Base-by-base conservation (phyloP, 2,888 invertebrate genomes). In the Myopa testacea region DNA sequence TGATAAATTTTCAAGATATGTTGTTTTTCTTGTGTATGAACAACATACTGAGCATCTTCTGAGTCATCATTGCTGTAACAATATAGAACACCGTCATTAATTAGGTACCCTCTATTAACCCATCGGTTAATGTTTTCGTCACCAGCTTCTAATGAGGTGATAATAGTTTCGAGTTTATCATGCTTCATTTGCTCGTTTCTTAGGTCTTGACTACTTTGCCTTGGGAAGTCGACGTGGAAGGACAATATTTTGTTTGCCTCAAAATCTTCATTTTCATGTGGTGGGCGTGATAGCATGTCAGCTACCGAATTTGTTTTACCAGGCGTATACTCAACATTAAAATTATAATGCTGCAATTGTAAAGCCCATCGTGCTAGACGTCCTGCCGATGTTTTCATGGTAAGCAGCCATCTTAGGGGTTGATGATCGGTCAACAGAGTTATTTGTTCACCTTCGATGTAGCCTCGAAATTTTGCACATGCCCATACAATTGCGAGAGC, bases 281-380 rank as follows among this genome's bases (percentile, higher is more conserved):
- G 78, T 19, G 78, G 81, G 62, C 80, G 55, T 8, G 79, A 78
- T 58, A 81, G 34, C 19, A 76, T 76, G 45, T 81, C 79, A 1
- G 82, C 80, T 1, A 87, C 78, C 14, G 82, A 80, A 80, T 90
- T 87, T 2, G 79, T 79, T 50, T 82, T 86, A 2, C 90, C 4
- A 89, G 84, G 0, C 83, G 79, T 5, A 90, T 81, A 62, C 89
- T 83, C 78, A 84, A 90, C 3, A 7, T 40, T 16, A 16, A 68
- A 40, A n/a, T 68, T 68, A 16, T 40, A 14, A 4, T 83, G 81
- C 79, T 89, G 87, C 2, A 91, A 76, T 12, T 80, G 78, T 1
- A 90, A 65, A 0, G 88, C 88, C 91, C 90, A 91, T 16, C 90
- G 76, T 0, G 87, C 88, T 0, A 91, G 80, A 55, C 90, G 78